A percentile compares a stretch with the other conserved stretches of the same genome.
phyloP scores from a whole-genome alignment of 2,888 invertebrate species.

The Acleris cristana region DNA sequence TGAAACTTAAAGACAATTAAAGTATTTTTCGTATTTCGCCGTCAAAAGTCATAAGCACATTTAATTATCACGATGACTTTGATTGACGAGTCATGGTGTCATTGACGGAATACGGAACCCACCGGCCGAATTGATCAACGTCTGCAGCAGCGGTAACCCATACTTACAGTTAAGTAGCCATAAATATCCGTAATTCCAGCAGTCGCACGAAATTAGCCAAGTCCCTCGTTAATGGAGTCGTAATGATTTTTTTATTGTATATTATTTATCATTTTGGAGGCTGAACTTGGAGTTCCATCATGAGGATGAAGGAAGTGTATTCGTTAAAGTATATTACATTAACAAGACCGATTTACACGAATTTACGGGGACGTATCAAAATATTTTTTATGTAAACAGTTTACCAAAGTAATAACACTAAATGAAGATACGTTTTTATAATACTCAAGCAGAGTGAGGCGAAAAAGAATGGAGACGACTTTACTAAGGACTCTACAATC shows the following conservation, averaged over 20 bases:
- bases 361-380: too few relatives aligned
- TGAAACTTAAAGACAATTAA: too few relatives aligned
- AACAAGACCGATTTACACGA: too few relatives aligned
- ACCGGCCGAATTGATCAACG: slow-evolving; percentile 30
- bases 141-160: slow-evolving; percentile 21
- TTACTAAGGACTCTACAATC: too few relatives aligned
- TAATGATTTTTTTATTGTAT: slow-evolving; percentile 25
- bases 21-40: background rate
- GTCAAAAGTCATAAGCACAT: background rate
- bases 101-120: slow-evolving; percentile 34
- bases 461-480: too few relatives aligned
- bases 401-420: too few relatives aligned
- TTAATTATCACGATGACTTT: slow-evolving; percentile 13
- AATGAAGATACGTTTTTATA: too few relatives aligned
- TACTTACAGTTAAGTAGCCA: slow-evolving; percentile 30
- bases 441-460: too few relatives aligned
- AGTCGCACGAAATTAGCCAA: slow-evolving; percentile 12
- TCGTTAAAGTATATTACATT: slow-evolving; percentile 19
- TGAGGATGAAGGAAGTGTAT: slow-evolving; percentile 1
- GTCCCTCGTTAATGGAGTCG: slow-evolving; percentile 13
- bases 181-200: slow-evolving; percentile 28
- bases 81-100: slow-evolving; percentile 29
- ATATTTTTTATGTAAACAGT: too few relatives aligned
- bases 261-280: slow-evolving; percentile 27
- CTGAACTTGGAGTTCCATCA: background rate